Base-by-base conservation (phyloP, 2,797 vertebrate genomes). In the Cuculus canorus region DNA sequence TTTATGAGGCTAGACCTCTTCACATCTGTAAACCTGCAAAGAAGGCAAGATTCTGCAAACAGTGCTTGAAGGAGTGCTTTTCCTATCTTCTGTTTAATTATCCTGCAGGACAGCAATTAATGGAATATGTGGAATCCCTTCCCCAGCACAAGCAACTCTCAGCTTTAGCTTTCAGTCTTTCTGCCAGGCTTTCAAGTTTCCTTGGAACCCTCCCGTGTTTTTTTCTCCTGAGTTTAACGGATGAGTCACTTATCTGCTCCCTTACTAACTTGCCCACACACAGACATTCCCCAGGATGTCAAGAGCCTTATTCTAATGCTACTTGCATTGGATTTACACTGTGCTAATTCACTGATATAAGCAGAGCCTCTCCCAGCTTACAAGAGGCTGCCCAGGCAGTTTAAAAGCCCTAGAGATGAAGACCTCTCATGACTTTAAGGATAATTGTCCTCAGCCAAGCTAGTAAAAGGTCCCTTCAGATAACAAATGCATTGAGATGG, bases 21-120 rank as follows among this genome's bases (percentile, higher is more conserved):
- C 39, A 12, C 16, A 33, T n/a, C 64, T 77, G 63, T 4, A 80
- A 94, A 89, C 32, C 61, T 47, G 71, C 45, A 90, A 77, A 69
- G 83, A 18, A 16, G 9, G 48, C 70, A 91, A 77, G 82, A 92
- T 60, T 76, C 69, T 47, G n/a, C 15, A 72, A 90, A 86, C 69
- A 73, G 43, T 64, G 39, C 47, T 81, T 14, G 64, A 79, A 75
- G 70, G 52, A 76, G 18, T 1, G 2, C 63, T 88, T 90, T 28
- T 64, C 63, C 73, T 86, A 68, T 78, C 82, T 83, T 54, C 59
- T 91, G 82, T 84, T 92, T 79, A 88, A 90, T 70, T 82, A 86
- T 52, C 15, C 73, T 84, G 48, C 91, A 84, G 85, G 88, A 91
- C 17, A 14, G 85, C 63, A 92, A 82, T 71, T 86, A 86, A 90